These are phyloP conservation scores for Oncopodura yosiiana DNA, from an alignment of 1,140 invertebrate species.

Conservation along the genomic window DNA sequence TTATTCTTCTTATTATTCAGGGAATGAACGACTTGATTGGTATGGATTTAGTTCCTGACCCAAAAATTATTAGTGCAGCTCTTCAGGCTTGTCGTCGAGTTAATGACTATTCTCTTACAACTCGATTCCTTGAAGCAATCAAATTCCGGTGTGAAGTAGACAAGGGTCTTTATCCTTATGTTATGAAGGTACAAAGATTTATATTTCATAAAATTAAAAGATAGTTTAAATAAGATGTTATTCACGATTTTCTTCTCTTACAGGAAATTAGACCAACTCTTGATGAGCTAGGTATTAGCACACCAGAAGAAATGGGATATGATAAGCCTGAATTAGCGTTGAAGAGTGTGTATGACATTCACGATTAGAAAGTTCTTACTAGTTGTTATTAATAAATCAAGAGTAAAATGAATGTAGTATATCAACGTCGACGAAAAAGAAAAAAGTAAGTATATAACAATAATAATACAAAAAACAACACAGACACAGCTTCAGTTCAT, in stretches of 20 bases:
- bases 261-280: constrained; percentile 89
- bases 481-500: too few species aligned
- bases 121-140: constrained; percentile 83
- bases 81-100: constrained; percentile 82
- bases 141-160: constrained; percentile 84
- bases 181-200: constrained; percentile 48
- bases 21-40: constrained; percentile 56
- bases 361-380: constrained; percentile 31
- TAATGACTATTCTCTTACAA: constrained; percentile 85
- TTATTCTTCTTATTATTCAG: constrained; percentile 30
- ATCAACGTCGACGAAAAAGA: background rate
- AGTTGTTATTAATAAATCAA: background rate
- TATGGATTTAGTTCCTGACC: constrained; percentile 91
- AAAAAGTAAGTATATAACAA: too few species aligned
- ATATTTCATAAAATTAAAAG: background rate
- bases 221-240: background rate
- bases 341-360: constrained; percentile 58
- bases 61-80: constrained; percentile 82
- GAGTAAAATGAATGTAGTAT: background rate
- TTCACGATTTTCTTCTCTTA: constrained; percentile 11
- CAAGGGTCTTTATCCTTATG: constrained; percentile 78
- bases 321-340: constrained; percentile 92
- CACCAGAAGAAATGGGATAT: constrained; percentile 90
- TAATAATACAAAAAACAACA: too few species aligned
- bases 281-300: constrained; percentile 83